phyloP scores from a whole-genome alignment of 2,797 vertebrate genomes.

The Falco cherrug region DNA sequence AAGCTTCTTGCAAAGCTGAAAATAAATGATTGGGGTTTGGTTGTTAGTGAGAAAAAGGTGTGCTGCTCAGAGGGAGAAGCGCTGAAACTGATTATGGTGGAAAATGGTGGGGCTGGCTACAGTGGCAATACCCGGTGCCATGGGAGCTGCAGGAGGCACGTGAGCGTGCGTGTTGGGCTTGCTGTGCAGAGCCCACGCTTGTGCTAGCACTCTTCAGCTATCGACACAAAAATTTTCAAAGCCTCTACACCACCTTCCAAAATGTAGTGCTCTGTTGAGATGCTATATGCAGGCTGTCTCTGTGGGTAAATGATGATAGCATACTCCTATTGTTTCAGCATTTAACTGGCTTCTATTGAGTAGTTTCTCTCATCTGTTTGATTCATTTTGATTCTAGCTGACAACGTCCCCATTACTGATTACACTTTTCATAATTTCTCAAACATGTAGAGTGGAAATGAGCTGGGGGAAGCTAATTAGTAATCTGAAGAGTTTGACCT shows the following conservation, averaged over 20 bases:
- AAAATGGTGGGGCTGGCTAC: neutral
- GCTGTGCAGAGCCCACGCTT: neutral
- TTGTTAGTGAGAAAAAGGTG: neutral
- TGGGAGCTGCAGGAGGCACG: neutral
- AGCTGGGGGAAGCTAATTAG: constrained; percentile 72
- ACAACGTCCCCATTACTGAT: constrained; percentile 73
- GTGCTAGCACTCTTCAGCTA: neutral
- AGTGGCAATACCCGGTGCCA: neutral
- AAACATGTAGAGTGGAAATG: constrained; percentile 67
- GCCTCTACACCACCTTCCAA: constrained; percentile 41
- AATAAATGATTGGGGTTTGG: neutral
- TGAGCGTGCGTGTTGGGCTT: neutral
- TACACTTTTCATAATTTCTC: constrained; percentile 78
- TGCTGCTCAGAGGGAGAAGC: neutral
- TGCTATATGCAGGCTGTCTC: constrained; percentile 69
- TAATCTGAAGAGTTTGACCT: constrained; percentile 75
- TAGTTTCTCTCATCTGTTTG: constrained; percentile 76
- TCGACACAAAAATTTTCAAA: neutral
- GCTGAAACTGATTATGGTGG: neutral
- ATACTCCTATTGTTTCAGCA: constrained; percentile 77
- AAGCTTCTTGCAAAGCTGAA: neutral
- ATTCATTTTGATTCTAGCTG: constrained; percentile 79
- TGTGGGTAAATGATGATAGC: constrained; percentile 71
- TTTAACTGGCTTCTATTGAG: constrained; percentile 79
- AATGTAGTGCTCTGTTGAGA: constrained; percentile 46